Percentiles rank a stretch among this genome's conserved stretches.
Evolutionary conservation across 2,888 invertebrate species (phyloP).

Genomic region (Hyles lineata): DNA sequence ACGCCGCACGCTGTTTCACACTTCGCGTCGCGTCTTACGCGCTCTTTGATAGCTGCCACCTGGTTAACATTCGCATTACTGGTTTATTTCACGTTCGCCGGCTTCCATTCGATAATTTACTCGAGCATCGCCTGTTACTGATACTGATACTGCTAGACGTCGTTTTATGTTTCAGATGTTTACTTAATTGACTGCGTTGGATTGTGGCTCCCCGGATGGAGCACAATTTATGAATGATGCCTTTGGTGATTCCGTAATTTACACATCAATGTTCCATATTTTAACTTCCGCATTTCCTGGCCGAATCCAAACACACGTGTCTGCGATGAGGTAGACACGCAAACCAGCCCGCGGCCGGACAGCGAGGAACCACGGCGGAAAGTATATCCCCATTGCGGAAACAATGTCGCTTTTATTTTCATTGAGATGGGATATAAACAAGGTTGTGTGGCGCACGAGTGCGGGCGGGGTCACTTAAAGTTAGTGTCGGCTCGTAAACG

Average conservation of each 20-base stretch:
- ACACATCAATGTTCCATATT: neutral
- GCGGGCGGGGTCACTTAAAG: conserved; percentile 78
- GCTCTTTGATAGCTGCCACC: conserved; percentile 71
- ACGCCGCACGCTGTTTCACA: conserved; percentile 39
- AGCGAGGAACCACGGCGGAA: conserved; percentile 41
- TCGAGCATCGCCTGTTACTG: conserved; percentile 1
- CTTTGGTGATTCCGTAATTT: no score
- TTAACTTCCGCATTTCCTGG: neutral
- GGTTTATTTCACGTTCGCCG: conserved; percentile 11
- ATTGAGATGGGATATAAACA: conserved; percentile 78
- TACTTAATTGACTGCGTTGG: neutral
- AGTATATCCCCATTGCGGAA: conserved; percentile 49
- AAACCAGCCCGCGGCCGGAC: neutral
- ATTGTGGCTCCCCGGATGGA: neutral
- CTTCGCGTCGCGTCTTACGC: conserved; percentile 62
- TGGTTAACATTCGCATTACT: conserved; percentile 44
- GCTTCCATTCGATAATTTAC: conserved; percentile 15
- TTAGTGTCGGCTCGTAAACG: conserved; percentile 83
- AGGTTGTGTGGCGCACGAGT: conserved; percentile 72
- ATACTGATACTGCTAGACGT: neutral
- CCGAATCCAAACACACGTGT: neutral
- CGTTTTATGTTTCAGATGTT: neutral
- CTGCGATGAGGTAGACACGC: neutral
- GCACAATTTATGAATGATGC: no score
- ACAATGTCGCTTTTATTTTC: conserved; percentile 69